Conservation (phyloP, 2,113 vertebrate genomes). For the rabbit (Oryctolagus cuniculus) region mOryCun1.1 NC_091452.1:18827001-18827500, state of each 20-base stretch:
- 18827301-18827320: background rate
- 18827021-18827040: background rate
- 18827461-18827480: background rate
- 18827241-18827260: background rate
- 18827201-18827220: background rate
- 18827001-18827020: background rate
- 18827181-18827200: background rate
- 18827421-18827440: background rate
- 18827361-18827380: background rate
- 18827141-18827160: background rate
- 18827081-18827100: background rate
- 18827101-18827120: background rate
- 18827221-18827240: background rate
- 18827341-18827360: background rate
- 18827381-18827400: background rate
- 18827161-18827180: conserved; percentile 45
- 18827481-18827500: background rate
- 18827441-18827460: background rate
- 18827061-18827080: background rate
- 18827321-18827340: background rate
- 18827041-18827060: background rate
- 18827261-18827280: background rate
- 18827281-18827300: background rate
- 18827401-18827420: background rate
- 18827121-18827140: background rate